These are phyloP conservation scores for Conomelus anceps DNA, from an alignment of 2,888 invertebrate genomes.

Conservation along the genomic window DNA sequence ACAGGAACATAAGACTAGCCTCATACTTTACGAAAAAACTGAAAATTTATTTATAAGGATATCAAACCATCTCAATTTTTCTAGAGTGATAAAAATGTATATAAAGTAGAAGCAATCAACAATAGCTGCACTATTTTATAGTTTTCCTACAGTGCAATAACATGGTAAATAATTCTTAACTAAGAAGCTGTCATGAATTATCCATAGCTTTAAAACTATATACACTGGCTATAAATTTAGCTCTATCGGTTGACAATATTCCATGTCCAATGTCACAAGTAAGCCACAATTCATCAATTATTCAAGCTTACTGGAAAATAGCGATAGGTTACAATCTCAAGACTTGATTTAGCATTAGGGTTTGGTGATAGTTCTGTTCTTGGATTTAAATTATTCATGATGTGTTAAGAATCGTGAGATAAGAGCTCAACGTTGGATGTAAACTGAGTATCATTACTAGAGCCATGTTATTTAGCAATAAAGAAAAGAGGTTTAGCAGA, in stretches of 20 bases:
- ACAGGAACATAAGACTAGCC: too few species aligned
- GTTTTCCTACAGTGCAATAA: neutral
- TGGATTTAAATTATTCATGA: neutral
- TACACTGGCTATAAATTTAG: neutral
- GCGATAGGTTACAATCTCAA: neutral
- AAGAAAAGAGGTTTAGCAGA: too few species aligned
- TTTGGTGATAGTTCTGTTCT: neutral
- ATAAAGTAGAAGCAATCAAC: neutral
- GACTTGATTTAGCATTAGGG: neutral
- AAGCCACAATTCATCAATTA: neutral
- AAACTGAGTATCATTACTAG: too few species aligned
- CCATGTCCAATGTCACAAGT: neutral
- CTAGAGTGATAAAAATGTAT: neutral
- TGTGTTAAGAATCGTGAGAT: neutral
- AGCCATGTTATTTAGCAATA: too few species aligned
- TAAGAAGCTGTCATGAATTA: neutral
- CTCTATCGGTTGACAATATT: neutral
- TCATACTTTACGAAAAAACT: too few species aligned
- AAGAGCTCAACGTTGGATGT: neutral
- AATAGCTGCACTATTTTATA: neutral
- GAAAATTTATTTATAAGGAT: too few species aligned
- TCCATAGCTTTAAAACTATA: neutral
- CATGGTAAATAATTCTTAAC: neutral
- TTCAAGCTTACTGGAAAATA: neutral
- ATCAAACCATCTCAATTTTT: too few species aligned